These are phyloP conservation scores for Ichneumoninae sp. DNA, from an alignment of 2,888 invertebrate species.

Conservation along the genomic window DNA sequence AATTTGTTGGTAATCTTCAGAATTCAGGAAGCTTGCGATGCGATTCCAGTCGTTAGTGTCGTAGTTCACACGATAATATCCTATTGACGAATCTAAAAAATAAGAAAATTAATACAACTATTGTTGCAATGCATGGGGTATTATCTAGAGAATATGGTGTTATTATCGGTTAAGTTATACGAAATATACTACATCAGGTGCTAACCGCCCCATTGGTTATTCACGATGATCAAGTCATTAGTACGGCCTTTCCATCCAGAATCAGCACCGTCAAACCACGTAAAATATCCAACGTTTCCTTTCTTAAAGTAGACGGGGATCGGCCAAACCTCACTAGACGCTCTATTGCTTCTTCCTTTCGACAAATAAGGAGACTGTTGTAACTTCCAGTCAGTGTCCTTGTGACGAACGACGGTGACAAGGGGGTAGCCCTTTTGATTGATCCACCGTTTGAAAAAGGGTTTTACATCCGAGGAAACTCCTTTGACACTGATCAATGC, in stretches of 20 bases:
- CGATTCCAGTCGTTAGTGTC: constrained; percentile 81
- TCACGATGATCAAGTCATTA: constrained; percentile 87
- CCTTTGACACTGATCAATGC: constrained; percentile 19
- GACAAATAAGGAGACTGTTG: constrained; percentile 82
- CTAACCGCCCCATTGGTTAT: constrained; percentile 88
- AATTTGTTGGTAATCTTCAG: constrained; percentile 74
- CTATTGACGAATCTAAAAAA: constrained; percentile 65
- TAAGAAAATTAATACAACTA: neutral
- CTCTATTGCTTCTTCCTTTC: neutral
- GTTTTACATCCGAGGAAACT: constrained; percentile 74
- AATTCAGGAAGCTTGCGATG: constrained; percentile 72
- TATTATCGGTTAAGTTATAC: neutral
- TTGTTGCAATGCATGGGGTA: neutral
- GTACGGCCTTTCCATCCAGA: constrained; percentile 69
- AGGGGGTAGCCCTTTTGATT: constrained; percentile 89
- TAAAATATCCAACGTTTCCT: neutral
- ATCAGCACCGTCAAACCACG: neutral
- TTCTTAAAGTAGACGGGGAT: constrained; percentile 71
- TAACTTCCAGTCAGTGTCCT: constrained; percentile 83
- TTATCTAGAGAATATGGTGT: neutral
- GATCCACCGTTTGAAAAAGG: constrained; percentile 87
- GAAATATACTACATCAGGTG: neutral
- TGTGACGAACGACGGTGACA: constrained; percentile 86
- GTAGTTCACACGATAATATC: constrained; percentile 83
- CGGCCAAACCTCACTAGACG: constrained; percentile 71